Percentiles rank a stretch among this genome's conserved stretches.
phyloP scores from a whole-genome alignment of 2,888 invertebrate species.

The Sisyra nigra region DNA sequence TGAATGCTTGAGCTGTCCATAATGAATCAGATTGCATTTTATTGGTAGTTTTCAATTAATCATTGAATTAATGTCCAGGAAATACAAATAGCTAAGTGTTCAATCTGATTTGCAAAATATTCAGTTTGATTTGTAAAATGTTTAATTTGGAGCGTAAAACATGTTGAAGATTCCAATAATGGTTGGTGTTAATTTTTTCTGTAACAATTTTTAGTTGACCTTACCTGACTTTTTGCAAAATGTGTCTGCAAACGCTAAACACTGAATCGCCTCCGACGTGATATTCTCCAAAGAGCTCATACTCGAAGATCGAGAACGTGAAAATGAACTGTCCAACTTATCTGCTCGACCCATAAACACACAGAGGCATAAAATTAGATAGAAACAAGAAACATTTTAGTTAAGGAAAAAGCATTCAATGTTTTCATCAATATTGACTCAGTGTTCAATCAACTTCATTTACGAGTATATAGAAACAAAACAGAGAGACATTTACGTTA shows the following conservation, averaged over 20 bases:
- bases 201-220: no score
- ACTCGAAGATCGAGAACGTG: constrained; percentile 90
- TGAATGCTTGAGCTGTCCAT: no score
- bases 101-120: no score
- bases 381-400: not conserved
- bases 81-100: no score
- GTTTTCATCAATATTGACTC: not conserved
- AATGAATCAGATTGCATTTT: no score
- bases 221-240: constrained; percentile 88
- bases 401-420: not conserved
- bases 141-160: no score
- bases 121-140: no score
- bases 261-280: constrained; percentile 88
- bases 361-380: constrained; percentile 16
- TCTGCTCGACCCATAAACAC: constrained; percentile 63
- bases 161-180: no score
- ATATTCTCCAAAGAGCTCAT: constrained; percentile 97
- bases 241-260: constrained; percentile 90
- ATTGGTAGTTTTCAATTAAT: no score
- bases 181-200: no score
- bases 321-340: constrained; percentile 93
- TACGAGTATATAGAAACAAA: not conserved
- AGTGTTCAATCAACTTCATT: not conserved
- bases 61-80: no score
- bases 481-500: not conserved